Base-by-base conservation (phyloP, 2,888 invertebrate genomes). In the Amiota minor region DNA sequence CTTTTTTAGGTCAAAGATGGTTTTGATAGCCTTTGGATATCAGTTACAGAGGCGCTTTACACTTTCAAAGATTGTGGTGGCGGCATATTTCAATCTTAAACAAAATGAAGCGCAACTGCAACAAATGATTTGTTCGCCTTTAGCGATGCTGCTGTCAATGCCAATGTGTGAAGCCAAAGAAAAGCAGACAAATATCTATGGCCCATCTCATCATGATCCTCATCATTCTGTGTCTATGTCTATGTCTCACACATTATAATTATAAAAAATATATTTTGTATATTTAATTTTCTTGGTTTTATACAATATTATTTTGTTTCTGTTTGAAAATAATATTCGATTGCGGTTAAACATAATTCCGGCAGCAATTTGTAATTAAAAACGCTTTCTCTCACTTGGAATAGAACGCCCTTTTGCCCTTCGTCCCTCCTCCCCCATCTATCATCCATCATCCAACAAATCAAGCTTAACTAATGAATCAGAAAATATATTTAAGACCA, bases 321-420 rank as follows among this genome's bases (percentile, higher is more conserved):
- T 50, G 2, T 50, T 50, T n/a, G n/a, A 50, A 50, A 12, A 50
- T 11, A 20, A 14, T 20, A 20, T 59, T 20, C 59, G 18, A 59
- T 59, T 59, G 35, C 35, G 35, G 35, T 59, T 20, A 59, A 23
- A 46, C 16, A 20, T 50, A 68, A 68, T 53, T 68, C 67, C 67
- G 67, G 53, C 67, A 68, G 50, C 67, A 53, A 23, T 68, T 68
- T 59, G 14, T 23, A 68, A 68, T 68, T 68, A 49, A 68, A 68
- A 50, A 68, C 67, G 67, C 67, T 68, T 68, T 68, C 67, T 23
- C 67, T 62, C 35, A 35, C 35, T 35, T 35, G 35, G 35, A 4
- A 6, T 35, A 35, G 35, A 6, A 35, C 35, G 35, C 35, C 35
- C 35, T 35, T 35, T 35, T 6, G 35, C 35, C 35, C 35, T 35